Conservation (phyloP, 2,888 invertebrate genomes). For the Synanthedon formicaeformis region DNA sequence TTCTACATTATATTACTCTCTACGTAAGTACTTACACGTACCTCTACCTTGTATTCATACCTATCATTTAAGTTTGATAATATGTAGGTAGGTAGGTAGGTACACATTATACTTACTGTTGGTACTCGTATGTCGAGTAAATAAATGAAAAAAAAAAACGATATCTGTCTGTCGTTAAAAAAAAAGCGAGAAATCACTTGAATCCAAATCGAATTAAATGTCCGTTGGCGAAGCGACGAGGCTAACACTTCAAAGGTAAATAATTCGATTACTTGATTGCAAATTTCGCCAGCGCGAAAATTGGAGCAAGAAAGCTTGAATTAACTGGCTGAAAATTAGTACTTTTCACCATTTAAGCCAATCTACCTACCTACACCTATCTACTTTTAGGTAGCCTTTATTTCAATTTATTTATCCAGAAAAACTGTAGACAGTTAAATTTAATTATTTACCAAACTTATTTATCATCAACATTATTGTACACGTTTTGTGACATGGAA, state of each 20-base stretch:
- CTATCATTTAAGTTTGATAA: too few species aligned
- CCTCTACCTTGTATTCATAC: too few species aligned
- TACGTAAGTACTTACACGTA: too few species aligned
- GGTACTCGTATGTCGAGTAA: too few species aligned
- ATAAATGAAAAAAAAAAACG: too few species aligned
- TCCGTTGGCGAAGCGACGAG: constrained; percentile 10
- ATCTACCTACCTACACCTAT: neutral
- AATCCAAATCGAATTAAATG: constrained; percentile 20
- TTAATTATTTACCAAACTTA: too few species aligned
- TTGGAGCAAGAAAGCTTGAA: constrained; percentile 6
- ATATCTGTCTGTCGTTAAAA: too few species aligned
- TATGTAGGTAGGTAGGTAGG: neutral
- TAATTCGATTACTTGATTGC: constrained; percentile 37
- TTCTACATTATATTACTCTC: too few species aligned
- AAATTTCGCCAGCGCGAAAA: constrained; percentile 16
- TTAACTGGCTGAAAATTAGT: neutral
- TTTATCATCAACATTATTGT: too few species aligned
- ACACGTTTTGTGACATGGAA: neutral
- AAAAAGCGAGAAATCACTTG: constrained; percentile 12
- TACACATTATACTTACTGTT: neutral
- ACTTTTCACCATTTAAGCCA: neutral
- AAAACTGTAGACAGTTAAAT: too few species aligned
- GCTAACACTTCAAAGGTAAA: constrained; percentile 13
- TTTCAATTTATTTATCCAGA: neutral
- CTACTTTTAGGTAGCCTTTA: neutral